Evolutionary conservation across 2,797 vertebrate species (phyloP).

Genomic region (Oceanodroma leucorhoa): DNA sequence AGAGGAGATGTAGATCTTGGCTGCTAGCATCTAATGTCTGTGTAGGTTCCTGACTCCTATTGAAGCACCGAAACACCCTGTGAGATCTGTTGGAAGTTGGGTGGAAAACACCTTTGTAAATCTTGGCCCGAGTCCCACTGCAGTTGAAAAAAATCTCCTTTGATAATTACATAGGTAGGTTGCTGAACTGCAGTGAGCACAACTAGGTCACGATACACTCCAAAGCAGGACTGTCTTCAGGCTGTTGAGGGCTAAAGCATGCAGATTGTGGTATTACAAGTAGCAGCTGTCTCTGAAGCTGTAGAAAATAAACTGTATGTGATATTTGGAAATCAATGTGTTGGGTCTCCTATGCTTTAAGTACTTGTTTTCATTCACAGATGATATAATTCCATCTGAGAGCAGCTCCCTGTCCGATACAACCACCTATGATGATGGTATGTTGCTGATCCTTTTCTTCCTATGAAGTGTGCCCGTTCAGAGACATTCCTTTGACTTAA

Average conservation of each 20-base stretch:
- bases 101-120: conserved; percentile 40
- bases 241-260: background rate
- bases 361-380: conserved; percentile 72
- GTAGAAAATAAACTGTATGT: background rate
- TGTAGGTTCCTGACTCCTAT: background rate
- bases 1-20: background rate
- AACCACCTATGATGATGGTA: conserved; percentile 90
- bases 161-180: background rate
- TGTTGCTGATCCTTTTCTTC: conserved; percentile 25
- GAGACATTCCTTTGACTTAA: background rate
- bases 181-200: background rate
- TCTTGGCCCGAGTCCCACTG: conserved; percentile 29
- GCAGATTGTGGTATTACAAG: background rate
- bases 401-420: conserved; percentile 93
- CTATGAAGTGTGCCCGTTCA: background rate
- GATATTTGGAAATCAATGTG: background rate
- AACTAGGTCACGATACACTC: background rate
- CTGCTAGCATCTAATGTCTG: background rate
- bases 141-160: background rate
- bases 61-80: conserved; percentile 1
- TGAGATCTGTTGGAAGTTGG: conserved; percentile 22
- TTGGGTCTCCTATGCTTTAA: background rate
- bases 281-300: background rate
- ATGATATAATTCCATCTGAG: conserved; percentile 88
- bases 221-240: background rate